Conservation (phyloP, 2,888 invertebrate genomes). For the Stenichneumon culpator region DNA sequence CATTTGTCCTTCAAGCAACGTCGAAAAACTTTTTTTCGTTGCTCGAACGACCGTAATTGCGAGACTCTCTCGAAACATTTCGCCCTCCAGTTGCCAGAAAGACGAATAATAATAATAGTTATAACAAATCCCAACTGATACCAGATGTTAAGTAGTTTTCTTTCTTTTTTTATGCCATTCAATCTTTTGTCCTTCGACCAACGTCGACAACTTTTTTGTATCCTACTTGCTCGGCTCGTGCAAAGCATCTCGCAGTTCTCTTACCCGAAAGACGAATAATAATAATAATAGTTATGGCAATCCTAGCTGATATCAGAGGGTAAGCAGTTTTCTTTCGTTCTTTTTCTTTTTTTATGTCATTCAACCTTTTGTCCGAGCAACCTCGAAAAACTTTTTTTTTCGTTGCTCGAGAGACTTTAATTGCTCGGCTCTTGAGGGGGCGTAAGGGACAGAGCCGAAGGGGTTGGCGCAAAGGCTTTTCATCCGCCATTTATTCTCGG, state of each 20-base stretch:
- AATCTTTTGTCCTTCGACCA: not conserved
- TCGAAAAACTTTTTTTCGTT: too few species aligned
- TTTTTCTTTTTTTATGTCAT: constrained; percentile 12
- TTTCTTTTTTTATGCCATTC: not conserved
- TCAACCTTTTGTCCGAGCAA: constrained; percentile 29
- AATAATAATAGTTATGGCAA: constrained; percentile 1
- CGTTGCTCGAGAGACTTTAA: constrained; percentile 45
- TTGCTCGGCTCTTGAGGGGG: constrained; percentile 37
- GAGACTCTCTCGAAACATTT: too few species aligned
- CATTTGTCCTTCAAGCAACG: constrained; percentile 36
- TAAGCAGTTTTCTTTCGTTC: constrained; percentile 4
- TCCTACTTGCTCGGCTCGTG: too few species aligned
- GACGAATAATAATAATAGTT: too few species aligned
- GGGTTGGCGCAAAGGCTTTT: constrained; percentile 5
- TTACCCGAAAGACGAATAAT: not conserved
- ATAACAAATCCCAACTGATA: too few species aligned
- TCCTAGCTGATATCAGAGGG: not conserved
- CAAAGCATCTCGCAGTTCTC: too few species aligned
- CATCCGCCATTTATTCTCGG: constrained; percentile 78
- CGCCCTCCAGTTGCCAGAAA: too few species aligned
- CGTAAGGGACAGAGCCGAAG: not conserved
- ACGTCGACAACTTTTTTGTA: not conserved
- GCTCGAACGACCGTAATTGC: too few species aligned
- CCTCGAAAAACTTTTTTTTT: constrained; percentile 53
- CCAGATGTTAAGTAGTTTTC: not conserved